Evolutionary conservation across 1,140 invertebrate genomes (phyloP).

Genomic region (Cephus cinctus): DNA sequence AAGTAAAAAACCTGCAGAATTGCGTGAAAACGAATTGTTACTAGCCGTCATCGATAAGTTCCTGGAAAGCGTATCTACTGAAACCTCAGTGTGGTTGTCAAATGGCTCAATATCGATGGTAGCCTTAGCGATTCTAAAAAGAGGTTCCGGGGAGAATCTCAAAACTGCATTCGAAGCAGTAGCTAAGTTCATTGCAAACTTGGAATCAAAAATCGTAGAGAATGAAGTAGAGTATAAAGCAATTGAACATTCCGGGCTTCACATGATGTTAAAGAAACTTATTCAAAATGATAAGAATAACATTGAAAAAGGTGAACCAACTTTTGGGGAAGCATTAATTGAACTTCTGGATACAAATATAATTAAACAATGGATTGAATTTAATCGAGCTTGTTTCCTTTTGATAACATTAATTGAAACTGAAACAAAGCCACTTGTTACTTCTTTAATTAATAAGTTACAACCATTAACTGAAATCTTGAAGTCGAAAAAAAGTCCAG

Average conservation of each 20-base stretch:
- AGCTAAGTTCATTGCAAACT: slow-evolving; percentile 48
- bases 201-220: slow-evolving; percentile 46
- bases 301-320: slow-evolving; percentile 31
- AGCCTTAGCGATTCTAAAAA: slow-evolving; percentile 68
- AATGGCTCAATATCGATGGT: slow-evolving; percentile 70
- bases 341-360: slow-evolving; percentile 43
- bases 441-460: slow-evolving; percentile 32
- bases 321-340: slow-evolving; percentile 54
- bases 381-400: slow-evolving; percentile 65
- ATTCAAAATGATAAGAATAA: slow-evolving; percentile 64
- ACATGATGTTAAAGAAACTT: slow-evolving; percentile 79
- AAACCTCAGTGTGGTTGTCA: slow-evolving; percentile 68
- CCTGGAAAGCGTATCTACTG: slow-evolving; percentile 61
- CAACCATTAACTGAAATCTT: slow-evolving; percentile 36
- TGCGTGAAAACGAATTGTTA: slow-evolving; percentile 73
- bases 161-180: slow-evolving; percentile 51
- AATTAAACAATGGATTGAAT: slow-evolving; percentile 56
- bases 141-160: slow-evolving; percentile 49
- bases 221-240: slow-evolving; percentile 57
- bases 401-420: slow-evolving; percentile 58
- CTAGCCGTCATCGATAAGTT: slow-evolving; percentile 65
- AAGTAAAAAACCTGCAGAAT: slow-evolving; percentile 77
- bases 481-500: slow-evolving; percentile 44
- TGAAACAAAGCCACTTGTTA: slow-evolving; percentile 27
- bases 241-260: slow-evolving; percentile 79